Percentiles rank a stretch among this genome's conserved stretches.
phyloP scores from a whole-genome alignment of 2,797 vertebrate genomes.

The Lophotriccus pileatus region DNA sequence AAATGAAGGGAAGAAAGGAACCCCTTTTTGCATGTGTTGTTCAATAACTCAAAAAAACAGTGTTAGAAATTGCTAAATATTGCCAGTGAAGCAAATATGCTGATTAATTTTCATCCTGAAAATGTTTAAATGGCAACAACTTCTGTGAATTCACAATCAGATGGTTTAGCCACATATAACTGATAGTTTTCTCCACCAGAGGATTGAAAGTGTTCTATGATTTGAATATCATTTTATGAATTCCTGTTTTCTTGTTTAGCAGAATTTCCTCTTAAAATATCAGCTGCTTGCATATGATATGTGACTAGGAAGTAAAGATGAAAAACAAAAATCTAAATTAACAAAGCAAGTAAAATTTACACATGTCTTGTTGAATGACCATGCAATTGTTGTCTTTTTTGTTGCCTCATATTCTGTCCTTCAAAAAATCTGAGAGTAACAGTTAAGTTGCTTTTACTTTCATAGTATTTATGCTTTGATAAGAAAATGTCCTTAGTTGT shows the following conservation, averaged over 20 bases:
- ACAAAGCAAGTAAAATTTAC: not conserved
- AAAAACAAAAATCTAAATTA: not conserved
- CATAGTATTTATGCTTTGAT: not conserved
- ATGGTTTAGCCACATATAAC: not conserved
- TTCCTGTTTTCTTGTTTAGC: not conserved
- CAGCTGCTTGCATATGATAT: not conserved
- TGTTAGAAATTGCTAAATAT: not conserved
- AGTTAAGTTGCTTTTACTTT: not conserved
- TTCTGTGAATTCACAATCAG: not conserved
- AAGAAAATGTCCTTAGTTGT: not conserved
- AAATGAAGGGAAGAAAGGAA: not conserved
- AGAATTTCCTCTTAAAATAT: not conserved
- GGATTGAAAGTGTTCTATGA: not conserved
- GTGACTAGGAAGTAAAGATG: not conserved
- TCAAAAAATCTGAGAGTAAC: not conserved
- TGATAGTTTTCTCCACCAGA: not conserved
- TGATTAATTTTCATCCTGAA: not conserved
- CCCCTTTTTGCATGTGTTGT: not conserved
- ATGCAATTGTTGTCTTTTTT: not conserved
- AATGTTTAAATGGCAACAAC: not conserved
- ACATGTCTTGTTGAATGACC: rapidly evolving
- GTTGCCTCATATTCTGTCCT: not conserved
- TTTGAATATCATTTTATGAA: not conserved
- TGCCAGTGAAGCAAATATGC: not conserved
- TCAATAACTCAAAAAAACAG: not conserved